Base-by-base conservation (phyloP, 2,888 invertebrate species). In the Rhimphoctona megacephalus region DNA sequence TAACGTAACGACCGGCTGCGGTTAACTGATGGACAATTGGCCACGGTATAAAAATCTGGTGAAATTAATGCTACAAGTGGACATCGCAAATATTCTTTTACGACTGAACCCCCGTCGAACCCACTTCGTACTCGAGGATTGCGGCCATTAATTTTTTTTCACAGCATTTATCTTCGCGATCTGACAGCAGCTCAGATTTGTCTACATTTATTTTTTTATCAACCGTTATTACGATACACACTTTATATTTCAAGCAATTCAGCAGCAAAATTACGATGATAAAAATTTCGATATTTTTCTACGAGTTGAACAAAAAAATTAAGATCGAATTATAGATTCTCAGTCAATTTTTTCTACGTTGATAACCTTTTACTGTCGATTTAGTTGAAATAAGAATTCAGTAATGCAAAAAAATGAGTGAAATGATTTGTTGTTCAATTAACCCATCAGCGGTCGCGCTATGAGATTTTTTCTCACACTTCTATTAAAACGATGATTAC, bases 21-120 rank as follows among this genome's bases (percentile, higher is more conserved):
- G 33, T 43, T 69, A 80, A 80, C 74, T 82, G 83, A 85, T 83
- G 82, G 79, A 83, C 83, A 80, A 76, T 85, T 70, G 82, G 79
- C 52, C 64, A 57, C 61, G 70, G 33, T 36, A 46, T 19, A 57
- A 79, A 85, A 85, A 85, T 82, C 85, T 43, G 33, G 69, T 39
- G 43, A 82, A 85, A 85, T 79, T 74, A 73, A 73, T 76, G 82
- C 74, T 79, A 79, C 82, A 76, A 79, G 73, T 73, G 73, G 61
- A 7, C 54, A 57, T 36, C 22, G 36, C 36, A 54, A 73, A 73
- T 73, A 39, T 57, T 57, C 14, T 54, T 25, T 25, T 46, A 66
- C 33, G 36, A 33, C n/a, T 7, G 33, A 52, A n/a, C n/a, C 49
- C 30, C 46, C 14, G 14, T 33, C 49, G 22, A 11, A 54, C 73